These are phyloP conservation scores for Altica lythri DNA, from an alignment of 2,888 invertebrate genomes.

Conservation along the genomic window DNA sequence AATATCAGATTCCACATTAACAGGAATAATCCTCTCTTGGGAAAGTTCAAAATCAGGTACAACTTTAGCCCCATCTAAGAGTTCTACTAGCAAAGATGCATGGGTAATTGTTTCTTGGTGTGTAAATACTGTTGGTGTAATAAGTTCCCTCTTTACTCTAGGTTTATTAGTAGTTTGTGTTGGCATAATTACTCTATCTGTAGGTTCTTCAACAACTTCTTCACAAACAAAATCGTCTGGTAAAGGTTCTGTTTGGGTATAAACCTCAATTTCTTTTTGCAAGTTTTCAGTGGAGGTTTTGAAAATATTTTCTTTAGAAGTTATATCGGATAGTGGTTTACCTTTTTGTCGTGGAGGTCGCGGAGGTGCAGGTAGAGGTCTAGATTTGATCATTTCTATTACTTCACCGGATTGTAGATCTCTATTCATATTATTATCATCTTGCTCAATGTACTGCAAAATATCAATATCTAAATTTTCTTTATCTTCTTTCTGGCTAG, in stretches of 20 bases:
- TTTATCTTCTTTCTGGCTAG: slow-evolving; percentile 55
- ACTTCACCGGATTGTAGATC: slow-evolving; percentile 76
- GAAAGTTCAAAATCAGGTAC: slow-evolving; percentile 46
- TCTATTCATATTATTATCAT: slow-evolving; percentile 61
- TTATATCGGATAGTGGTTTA: slow-evolving; percentile 48
- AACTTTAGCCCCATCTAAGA: slow-evolving; percentile 59
- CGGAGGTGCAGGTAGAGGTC: slow-evolving; percentile 86
- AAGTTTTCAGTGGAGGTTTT: slow-evolving; percentile 29
- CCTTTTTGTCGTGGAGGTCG: slow-evolving; percentile 73
- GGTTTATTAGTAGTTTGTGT: slow-evolving; percentile 16
- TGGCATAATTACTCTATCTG: slow-evolving; percentile 35
- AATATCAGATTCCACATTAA: slow-evolving; percentile 45
- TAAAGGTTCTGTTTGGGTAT: slow-evolving; percentile 84
- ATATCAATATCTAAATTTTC: slow-evolving; percentile 55
- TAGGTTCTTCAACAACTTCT: slow-evolving; percentile 52
- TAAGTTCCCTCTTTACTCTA: slow-evolving; percentile 23
- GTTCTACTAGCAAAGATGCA: slow-evolving; percentile 69
- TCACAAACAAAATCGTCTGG: slow-evolving; percentile 78
- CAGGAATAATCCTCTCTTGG: slow-evolving; percentile 47
- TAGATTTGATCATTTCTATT: slow-evolving; percentile 80
- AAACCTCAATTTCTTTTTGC: slow-evolving; percentile 69
- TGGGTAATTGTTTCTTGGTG: slow-evolving; percentile 69
- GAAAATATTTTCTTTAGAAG: slow-evolving; percentile 47
- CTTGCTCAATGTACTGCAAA: slow-evolving; percentile 67
- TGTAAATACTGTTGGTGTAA: slow-evolving; percentile 53